Base-by-base conservation (phyloP, 2,888 invertebrate species). In the Trichopria drosophilae region DNA sequence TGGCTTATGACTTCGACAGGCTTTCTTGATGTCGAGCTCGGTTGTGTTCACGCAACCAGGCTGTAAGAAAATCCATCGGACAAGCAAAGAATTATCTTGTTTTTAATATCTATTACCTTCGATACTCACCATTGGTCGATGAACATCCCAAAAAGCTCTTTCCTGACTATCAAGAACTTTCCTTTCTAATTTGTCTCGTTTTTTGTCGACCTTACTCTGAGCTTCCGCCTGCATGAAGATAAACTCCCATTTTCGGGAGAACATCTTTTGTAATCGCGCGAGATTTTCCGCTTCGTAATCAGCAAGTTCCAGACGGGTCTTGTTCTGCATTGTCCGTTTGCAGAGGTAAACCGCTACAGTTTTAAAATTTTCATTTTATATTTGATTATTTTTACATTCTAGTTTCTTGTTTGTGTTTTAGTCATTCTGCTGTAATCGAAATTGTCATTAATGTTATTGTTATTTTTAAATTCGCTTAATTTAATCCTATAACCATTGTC, bases 321-420 rank as follows among this genome's bases (percentile, higher is more conserved):
- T 99, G 79, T 99, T 99, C 81, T 99, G 98, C 98, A 99, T 99
- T 13, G 98, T 99, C 31, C 99, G 83, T 78, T 99, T 99, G 81
- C 98, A 99, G 45, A 99, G 82, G 78, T 99, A 99, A 12, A 99
- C 98, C 55, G 99, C 98, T 94, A 76, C 1, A 53, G n/a, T n/a
- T n/a, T 57, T 45, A 43, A 23, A 16, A 46, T 26, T 22, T n/a
- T n/a, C n/a, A n/a, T n/a, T n/a, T n/a, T n/a, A n/a, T n/a, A n/a
- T n/a, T n/a, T n/a, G n/a, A n/a, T n/a, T n/a, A n/a, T n/a, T n/a
- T n/a, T n/a, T n/a, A n/a, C n/a, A n/a, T n/a, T n/a, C n/a, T n/a
- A n/a, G n/a, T n/a, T n/a, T n/a, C n/a, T n/a, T n/a, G n/a, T n/a
- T n/a, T n/a, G n/a, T n/a, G n/a, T n/a, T n/a, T n/a, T n/a, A n/a